These are phyloP conservation scores for Lampris incognitus DNA, from an alignment of 2,113 vertebrate genomes.

Conservation along the genomic window DNA sequence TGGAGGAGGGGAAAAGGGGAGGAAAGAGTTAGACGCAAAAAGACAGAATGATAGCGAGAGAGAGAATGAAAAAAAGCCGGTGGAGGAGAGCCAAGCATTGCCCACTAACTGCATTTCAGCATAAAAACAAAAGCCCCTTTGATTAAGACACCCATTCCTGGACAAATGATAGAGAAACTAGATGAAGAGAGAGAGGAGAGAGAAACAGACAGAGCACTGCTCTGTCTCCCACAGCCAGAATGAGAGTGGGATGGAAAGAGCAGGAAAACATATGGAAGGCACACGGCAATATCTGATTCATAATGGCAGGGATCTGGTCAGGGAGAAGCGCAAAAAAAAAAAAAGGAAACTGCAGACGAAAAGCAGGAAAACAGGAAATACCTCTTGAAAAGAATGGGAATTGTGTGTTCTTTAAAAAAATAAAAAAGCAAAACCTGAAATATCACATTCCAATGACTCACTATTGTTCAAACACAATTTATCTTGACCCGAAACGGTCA, in stretches of 20 bases:
- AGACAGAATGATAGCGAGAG: conserved; percentile 15
- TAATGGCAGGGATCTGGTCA: conserved; percentile 2
- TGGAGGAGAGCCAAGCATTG: conserved; percentile 30
- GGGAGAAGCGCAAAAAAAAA: neutral
- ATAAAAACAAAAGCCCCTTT: conserved; percentile 77
- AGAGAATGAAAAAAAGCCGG: conserved; percentile 61
- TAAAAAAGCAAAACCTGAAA: conserved; percentile 10
- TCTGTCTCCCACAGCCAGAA: conserved; percentile 54
- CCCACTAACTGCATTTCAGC: conserved; percentile 66
- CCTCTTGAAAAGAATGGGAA: neutral
- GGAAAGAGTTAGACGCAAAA: neutral
- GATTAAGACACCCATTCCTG: conserved; percentile 54
- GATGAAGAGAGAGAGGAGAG: conserved; percentile 37
- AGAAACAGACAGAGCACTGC: conserved; percentile 41
- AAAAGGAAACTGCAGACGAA: neutral
- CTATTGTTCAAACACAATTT: neutral
- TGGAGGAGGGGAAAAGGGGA: conserved; percentile 5
- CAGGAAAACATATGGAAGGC: neutral
- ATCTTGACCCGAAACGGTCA: too few relatives aligned
- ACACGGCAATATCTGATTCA: conserved; percentile 31
- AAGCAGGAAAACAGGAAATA: conserved; percentile 23
- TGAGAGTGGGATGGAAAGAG: conserved; percentile 26
- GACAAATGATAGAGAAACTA: conserved; percentile 42
- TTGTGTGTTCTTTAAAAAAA: neutral
- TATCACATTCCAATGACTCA: neutral